Percentiles rank a stretch among this genome's conserved stretches.
These are phyloP conservation scores for Lepidocyrtinus sp. DNA, from an alignment of 2,888 invertebrate species.

Conservation along the genomic window DNA sequence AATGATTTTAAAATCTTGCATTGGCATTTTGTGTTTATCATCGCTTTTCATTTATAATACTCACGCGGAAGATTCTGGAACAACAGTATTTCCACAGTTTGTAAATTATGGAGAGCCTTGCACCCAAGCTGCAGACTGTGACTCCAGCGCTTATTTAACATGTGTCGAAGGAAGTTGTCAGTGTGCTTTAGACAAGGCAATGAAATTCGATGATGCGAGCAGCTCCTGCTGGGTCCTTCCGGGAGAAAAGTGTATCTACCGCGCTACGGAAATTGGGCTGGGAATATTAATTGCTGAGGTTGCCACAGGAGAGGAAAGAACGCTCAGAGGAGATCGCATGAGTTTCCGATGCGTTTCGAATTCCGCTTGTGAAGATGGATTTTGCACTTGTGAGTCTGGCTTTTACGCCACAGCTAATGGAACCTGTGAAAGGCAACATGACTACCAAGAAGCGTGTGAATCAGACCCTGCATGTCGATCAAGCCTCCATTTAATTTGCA, in stretches of 20 bases:
- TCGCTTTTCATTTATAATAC: neutral
- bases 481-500: slow-evolving; percentile 39
- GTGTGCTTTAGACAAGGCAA: slow-evolving; percentile 24
- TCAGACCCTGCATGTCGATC: slow-evolving; percentile 21
- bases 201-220: slow-evolving; percentile 33
- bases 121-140: slow-evolving; percentile 30
- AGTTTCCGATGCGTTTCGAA: slow-evolving; percentile 33
- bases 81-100: neutral
- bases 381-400: slow-evolving; percentile 34
- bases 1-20: neutral
- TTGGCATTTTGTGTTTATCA: neutral
- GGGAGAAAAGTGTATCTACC: slow-evolving; percentile 38
- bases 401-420: slow-evolving; percentile 31
- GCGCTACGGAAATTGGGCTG: slow-evolving; percentile 14
- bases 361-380: slow-evolving; percentile 36
- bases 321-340: slow-evolving; percentile 22
- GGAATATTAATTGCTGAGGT: slow-evolving; percentile 8
- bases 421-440: slow-evolving; percentile 31
- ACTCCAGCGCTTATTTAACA: slow-evolving; percentile 38
- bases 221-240: slow-evolving; percentile 41
- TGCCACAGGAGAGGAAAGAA: slow-evolving; percentile 23
- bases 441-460: slow-evolving; percentile 17
- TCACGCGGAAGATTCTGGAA: neutral
- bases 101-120: slow-evolving; percentile 47
- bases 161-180: slow-evolving; percentile 40